Base-by-base conservation (phyloP, 2,888 invertebrate genomes). In the Hydraecia micacea region DNA sequence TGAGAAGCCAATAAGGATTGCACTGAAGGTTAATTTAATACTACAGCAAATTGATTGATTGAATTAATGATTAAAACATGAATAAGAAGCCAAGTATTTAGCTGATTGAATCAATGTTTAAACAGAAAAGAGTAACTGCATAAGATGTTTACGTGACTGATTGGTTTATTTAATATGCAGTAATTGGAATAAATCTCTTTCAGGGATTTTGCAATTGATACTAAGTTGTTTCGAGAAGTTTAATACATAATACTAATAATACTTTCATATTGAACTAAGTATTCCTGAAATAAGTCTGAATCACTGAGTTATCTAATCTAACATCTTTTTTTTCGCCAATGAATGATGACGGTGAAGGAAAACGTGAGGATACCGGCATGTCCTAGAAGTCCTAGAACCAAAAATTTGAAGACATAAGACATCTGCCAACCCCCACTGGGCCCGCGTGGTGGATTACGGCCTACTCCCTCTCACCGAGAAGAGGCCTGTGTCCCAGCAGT, bases 21-120 rank as follows among this genome's bases (percentile, higher is more conserved):
- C 63, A 79, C 21, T 60, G 79, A 88, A 88, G 85, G 85, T 83
- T 85, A 83, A 88, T 90, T 85, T 74, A 88, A 79, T 79, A 80
- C 69, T 69, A 52, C 69, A 25, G 75, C 73, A 80, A 87, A 81
- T 77, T 85, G 72, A 87, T 88, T 88, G 73, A 86, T 81, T 81
- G 18, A 32, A 69, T 78, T 79, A 77, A 75, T 80, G 42, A 85
- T 89, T 87, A 58, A 77, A 81, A 75, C 77, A 73, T 85, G 73
- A 85, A 63, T 72, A 78, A 62, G 60, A 80, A 80, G 73, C 73
- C 74, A 78, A 78, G 75, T 85, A 77, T 75, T 49, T 55, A 71
- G 60, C 63, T 75, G 68, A 67, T 71, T 87, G 60, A 70, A 79
- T 73, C 42, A 75, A 28, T 69, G 32, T 68, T 76, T 62, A 15